phyloP scores from a whole-genome alignment of 1,140 invertebrate genomes.

The Drosophila ogumai region DNA sequence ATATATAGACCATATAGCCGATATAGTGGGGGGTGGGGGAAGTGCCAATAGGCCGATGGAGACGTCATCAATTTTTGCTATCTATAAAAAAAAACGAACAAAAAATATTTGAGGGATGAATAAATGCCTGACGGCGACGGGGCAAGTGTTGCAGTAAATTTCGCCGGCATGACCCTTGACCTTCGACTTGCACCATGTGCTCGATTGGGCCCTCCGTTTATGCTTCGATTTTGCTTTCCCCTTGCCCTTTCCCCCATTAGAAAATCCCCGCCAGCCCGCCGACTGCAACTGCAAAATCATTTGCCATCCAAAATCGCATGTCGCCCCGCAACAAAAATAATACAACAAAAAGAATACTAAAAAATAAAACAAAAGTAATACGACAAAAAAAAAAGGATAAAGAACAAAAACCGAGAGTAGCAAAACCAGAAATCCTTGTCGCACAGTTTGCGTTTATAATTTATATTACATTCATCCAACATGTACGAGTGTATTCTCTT shows the following conservation, averaged over 20 bases:
- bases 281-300: slow-evolving; percentile 65
- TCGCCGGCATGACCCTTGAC: slow-evolving; percentile 75
- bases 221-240: slow-evolving; percentile 51
- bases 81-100: slow-evolving; percentile 24
- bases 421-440: slow-evolving; percentile 69
- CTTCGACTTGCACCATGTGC: slow-evolving; percentile 71
- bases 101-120: slow-evolving; percentile 16
- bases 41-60: slow-evolving; percentile 10
- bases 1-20: neutral
- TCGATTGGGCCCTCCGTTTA: slow-evolving; percentile 52
- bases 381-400: neutral
- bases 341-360: slow-evolving; percentile 5
- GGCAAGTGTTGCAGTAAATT: slow-evolving; percentile 78
- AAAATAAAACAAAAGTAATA: slow-evolving; percentile 13
- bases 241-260: neutral
- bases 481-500: slow-evolving; percentile 53
- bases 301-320: slow-evolving; percentile 77
- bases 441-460: slow-evolving; percentile 82
- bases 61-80: slow-evolving; percentile 60
- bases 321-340: slow-evolving; percentile 31
- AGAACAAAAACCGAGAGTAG: slow-evolving; percentile 4
- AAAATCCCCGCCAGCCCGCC: neutral
- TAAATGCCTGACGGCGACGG: slow-evolving; percentile 42
- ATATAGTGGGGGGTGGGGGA: neutral
- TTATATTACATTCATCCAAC: slow-evolving; percentile 68